These are phyloP conservation scores for Hydrolagus colliei DNA, from an alignment of 2,797 vertebrate species.

Conservation along the genomic window DNA sequence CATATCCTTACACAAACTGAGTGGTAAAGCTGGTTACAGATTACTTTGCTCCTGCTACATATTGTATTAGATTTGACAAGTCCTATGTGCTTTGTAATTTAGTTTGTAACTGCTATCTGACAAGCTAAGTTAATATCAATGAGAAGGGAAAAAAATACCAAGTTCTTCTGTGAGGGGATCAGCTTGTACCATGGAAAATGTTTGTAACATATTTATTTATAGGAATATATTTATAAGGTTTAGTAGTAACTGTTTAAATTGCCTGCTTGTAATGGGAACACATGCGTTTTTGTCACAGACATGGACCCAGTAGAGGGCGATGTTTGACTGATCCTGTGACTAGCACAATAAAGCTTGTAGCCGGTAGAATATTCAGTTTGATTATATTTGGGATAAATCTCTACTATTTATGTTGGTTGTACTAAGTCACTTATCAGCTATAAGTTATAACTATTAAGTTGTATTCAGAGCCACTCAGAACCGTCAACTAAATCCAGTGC, in stretches of 20 bases:
- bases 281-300: no score
- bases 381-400: not conserved
- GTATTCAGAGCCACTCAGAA: not conserved
- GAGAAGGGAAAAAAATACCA: not conserved
- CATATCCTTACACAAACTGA: no score
- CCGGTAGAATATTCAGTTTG: no score
- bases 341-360: not conserved
- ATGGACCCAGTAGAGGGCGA: conserved; percentile 9
- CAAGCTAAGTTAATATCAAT: not conserved
- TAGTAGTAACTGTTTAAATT: not conserved
- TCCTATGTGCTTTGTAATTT: no score
- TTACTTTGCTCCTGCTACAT: no score
- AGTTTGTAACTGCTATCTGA: not conserved
- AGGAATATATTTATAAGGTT: not conserved
- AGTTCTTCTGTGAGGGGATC: not conserved
- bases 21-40: no score
- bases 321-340: not conserved
- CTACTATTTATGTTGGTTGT: not conserved
- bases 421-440: not conserved
- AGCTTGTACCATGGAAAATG: not conserved
- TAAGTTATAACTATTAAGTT: no score
- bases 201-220: not conserved
- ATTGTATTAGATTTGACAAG: not conserved
- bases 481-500: not conserved
- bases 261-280: no score